A percentile compares a stretch with the other conserved stretches of the same genome.
phyloP scores from a whole-genome alignment of 2,797 vertebrate species.

The Cyprinodon diabolis region DNA sequence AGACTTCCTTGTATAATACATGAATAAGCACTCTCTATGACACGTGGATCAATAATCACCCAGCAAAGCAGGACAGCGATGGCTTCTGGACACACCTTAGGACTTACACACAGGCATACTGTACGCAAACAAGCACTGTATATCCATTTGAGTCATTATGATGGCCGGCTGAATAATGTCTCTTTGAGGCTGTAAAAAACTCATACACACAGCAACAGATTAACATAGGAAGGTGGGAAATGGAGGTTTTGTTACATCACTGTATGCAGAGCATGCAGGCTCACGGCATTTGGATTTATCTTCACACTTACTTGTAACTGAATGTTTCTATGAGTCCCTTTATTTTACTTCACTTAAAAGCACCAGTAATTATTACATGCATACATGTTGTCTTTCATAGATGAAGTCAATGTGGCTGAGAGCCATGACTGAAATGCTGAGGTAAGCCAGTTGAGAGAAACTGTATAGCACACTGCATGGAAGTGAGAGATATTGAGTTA shows the following conservation, averaged over 20 bases:
- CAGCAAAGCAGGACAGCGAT: slow-evolving; percentile 47
- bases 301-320: not conserved
- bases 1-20: slow-evolving; percentile 10
- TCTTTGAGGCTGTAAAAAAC: slow-evolving; percentile 46
- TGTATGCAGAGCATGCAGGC: slow-evolving; percentile 1
- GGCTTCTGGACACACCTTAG: slow-evolving; percentile 43
- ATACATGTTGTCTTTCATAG: slow-evolving; percentile 26
- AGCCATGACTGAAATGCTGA: slow-evolving; percentile 13
- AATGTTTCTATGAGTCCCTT: not conserved
- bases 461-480: not conserved
- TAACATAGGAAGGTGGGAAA: slow-evolving; percentile 18
- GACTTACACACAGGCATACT: slow-evolving; percentile 20
- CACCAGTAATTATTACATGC: not conserved
- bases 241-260: slow-evolving; percentile 49
- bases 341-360: slow-evolving; percentile 2
- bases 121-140: slow-evolving; percentile 35
- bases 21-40: slow-evolving; percentile 24
- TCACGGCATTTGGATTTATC: not conserved
- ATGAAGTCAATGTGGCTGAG: slow-evolving; percentile 31
- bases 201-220: slow-evolving; percentile 21
- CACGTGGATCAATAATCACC: slow-evolving; percentile 39
- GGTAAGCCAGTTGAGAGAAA: slow-evolving; percentile 12
- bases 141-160: slow-evolving; percentile 53
- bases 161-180: slow-evolving; percentile 49
- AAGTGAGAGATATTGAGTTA: slow-evolving; percentile 10